Percentiles rank a stretch among this genome's conserved stretches.
Evolutionary conservation across 2,888 invertebrate genomes (phyloP).

Genomic region (Coenonympha arcania): DNA sequence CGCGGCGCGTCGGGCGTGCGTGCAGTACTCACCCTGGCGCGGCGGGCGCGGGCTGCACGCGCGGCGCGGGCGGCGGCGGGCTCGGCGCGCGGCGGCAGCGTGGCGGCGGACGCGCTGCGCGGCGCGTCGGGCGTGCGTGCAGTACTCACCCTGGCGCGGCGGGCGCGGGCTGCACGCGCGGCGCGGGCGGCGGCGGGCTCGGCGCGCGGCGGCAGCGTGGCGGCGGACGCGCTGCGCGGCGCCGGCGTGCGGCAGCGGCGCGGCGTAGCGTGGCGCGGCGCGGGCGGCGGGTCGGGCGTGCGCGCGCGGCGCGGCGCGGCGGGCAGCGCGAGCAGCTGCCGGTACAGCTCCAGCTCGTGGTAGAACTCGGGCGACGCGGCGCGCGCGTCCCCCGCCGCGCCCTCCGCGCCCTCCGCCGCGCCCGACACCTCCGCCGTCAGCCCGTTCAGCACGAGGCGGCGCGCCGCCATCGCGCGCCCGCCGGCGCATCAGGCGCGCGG

Average conservation of each 20-base stretch:
- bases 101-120: conserved; percentile 19
- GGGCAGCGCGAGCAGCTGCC: conserved; percentile 53
- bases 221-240: conserved; percentile 21
- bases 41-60: background rate
- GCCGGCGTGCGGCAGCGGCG: conserved; percentile 40
- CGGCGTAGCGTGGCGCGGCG: background rate
- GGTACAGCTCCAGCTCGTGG: conserved; percentile 65
- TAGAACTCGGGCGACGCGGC: conserved; percentile 53
- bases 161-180: background rate
- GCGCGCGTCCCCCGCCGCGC: conserved; percentile 21
- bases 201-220: conserved; percentile 12
- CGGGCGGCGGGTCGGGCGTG: conserved; percentile 30
- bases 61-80: conserved; percentile 5
- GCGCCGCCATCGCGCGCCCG: conserved; percentile 86
- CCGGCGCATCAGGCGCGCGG: conserved; percentile 74
- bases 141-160: conserved; percentile 21
- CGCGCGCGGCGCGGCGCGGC: conserved; percentile 25
- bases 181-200: conserved; percentile 4
- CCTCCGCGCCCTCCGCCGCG: conserved; percentile 25
- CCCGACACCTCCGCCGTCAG: conserved; percentile 56
- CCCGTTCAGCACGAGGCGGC: conserved; percentile 75
- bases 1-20: too few relatives aligned
- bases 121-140: conserved; percentile 38
- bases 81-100: conserved; percentile 10
- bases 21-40: conserved; percentile 15